These are phyloP conservation scores for Ferrisia virgata DNA, from an alignment of 2,888 invertebrate species.

Conservation along the genomic window DNA sequence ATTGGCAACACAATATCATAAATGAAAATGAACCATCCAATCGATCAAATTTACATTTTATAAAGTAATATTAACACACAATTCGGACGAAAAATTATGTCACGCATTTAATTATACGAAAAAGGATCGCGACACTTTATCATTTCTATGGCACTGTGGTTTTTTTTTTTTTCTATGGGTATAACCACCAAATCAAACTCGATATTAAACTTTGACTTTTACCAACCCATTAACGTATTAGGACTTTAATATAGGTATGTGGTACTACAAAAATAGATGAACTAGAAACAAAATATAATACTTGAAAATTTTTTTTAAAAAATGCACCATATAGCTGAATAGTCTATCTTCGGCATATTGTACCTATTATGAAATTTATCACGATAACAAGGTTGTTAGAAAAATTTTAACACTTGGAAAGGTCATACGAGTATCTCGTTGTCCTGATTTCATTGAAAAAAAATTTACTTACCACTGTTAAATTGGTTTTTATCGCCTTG, in stretches of 20 bases:
- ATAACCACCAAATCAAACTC: too few species aligned
- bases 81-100: not conserved
- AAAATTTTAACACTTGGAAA: constrained; percentile 1
- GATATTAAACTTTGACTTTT: not conserved
- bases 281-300: not conserved
- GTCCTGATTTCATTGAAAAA: constrained; percentile 22
- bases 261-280: not conserved
- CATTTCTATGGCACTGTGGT: not conserved
- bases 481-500: constrained; percentile 22
- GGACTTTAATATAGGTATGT: not conserved
- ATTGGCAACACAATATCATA: too few species aligned
- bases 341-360: too few species aligned
- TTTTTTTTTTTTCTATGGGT: too few species aligned
- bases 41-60: not conserved
- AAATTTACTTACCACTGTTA: constrained; percentile 22
- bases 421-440: not conserved
- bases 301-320: too few species aligned
- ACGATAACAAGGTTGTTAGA: not conserved
- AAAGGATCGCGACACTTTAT: not conserved
- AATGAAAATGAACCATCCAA: not conserved
- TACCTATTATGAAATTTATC: not conserved
- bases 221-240: not conserved
- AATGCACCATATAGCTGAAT: too few species aligned
- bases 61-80: not conserved
- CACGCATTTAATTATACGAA: not conserved